Base-by-base conservation (phyloP, 2,888 invertebrate genomes). In the Polyommatus iphigenia region DNA sequence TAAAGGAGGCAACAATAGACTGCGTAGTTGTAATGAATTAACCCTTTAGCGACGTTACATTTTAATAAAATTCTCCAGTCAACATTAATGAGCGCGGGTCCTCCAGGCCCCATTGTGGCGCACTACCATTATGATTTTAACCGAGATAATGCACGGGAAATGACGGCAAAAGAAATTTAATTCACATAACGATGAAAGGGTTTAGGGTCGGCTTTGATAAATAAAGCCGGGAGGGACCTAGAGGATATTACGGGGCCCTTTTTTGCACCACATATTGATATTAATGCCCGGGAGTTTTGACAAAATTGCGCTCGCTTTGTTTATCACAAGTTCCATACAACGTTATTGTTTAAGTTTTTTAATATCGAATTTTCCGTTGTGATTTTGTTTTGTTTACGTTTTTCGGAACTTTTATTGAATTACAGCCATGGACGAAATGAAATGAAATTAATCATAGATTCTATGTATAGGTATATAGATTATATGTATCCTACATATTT, bases 161-260 rank as follows among this genome's bases (percentile, higher is more conserved):
- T 94, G 93, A 94, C 93, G 92, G 91, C 87, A 93, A 93, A 93
- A 93, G 93, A 94, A 93, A 93, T 94, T 93, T 93, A 93, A 94
- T 93, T 93, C 93, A 90, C 91, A 89, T 89, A 92, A 89, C 93
- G 91, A 90, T 91, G 93, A 93, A 94, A 93, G 93, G 94, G 94
- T 94, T 93, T 91, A 86, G 84, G 91, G 91, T 90, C 91, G 90
- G 90, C 90, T 89, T 89, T 91, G 90, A 91, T 92, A 92, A 92
- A 92, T 91, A 91, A 90, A 89, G 88, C 87, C 84, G 86, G 87
- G 85, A 88, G 90, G 87, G 89, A 89, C 91, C 89, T 89, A 82
- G 86, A 88, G 90, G 92, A 91, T 91, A 90, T 91, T 91, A 88
- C 89, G 77, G 83, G 87, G 86, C 92, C 92, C 91, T 92, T 93